These are phyloP conservation scores for Pterobdella sp. DNA, from an alignment of 2,888 invertebrate genomes.

Conservation along the genomic window DNA sequence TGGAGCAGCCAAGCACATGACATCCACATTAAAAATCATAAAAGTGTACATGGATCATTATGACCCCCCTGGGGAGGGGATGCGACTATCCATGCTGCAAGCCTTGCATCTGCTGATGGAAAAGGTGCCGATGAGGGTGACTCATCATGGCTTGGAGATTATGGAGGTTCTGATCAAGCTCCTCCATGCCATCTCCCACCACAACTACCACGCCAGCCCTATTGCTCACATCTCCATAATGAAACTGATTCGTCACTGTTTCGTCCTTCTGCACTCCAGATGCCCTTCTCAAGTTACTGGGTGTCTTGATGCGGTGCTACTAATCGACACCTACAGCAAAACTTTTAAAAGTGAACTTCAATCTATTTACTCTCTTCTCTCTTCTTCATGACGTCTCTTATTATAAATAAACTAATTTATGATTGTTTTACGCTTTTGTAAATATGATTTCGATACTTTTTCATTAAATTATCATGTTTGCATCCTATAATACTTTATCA, in stretches of 20 bases:
- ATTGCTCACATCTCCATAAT: background rate
- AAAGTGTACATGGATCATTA: background rate
- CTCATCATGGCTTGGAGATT: background rate
- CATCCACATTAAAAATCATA: background rate
- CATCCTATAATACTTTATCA: too few relatives aligned
- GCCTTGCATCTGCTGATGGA: background rate
- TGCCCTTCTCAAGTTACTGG: background rate
- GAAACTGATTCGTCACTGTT: background rate
- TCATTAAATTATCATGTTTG: too few relatives aligned
- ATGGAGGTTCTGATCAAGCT: background rate
- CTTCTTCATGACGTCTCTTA: too few relatives aligned
- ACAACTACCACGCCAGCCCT: background rate
- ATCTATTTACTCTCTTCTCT: too few relatives aligned
- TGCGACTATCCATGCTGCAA: background rate
- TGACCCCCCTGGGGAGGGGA: background rate
- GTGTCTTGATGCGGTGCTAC: background rate
- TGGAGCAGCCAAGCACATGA: background rate
- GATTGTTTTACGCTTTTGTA: too few relatives aligned
- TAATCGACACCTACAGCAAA: background rate
- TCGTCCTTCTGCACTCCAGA: background rate
- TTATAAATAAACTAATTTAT: too few relatives aligned
- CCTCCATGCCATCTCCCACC: conserved; percentile 6
- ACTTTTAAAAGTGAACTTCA: background rate
- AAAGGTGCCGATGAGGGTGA: background rate
- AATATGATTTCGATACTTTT: too few relatives aligned